Conservation (phyloP, 1,140 invertebrate species). For the Drosophila miranda region DNA sequence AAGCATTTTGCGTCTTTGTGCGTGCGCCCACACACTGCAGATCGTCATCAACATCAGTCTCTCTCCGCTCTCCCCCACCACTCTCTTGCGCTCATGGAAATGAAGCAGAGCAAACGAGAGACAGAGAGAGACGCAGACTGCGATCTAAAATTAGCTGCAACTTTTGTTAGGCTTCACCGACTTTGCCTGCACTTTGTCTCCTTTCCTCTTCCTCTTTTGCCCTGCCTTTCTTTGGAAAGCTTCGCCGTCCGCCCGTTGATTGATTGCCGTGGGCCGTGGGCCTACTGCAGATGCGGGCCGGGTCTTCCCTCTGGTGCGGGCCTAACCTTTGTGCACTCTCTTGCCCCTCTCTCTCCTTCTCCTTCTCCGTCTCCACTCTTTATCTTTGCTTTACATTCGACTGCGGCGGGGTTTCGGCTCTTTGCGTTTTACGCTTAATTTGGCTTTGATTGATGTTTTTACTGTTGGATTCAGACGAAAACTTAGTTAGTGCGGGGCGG, state of each 20-base stretch:
- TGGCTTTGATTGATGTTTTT: slow-evolving; percentile 78
- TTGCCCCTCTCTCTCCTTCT: not conserved
- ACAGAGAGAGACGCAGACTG: slow-evolving; percentile 1
- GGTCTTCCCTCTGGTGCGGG: slow-evolving; percentile 58
- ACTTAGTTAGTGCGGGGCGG: slow-evolving; percentile 33
- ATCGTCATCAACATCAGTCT: slow-evolving; percentile 14
- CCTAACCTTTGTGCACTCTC: slow-evolving; percentile 66
- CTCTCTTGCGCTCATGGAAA: slow-evolving; percentile 34
- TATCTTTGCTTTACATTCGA: slow-evolving; percentile 34
- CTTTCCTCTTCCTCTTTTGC: slow-evolving; percentile 19
- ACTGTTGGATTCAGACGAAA: slow-evolving; percentile 34
- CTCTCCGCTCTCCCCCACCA: slow-evolving; percentile 11
- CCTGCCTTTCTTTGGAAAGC: slow-evolving; percentile 73
- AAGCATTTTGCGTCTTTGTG: slow-evolving; percentile 54
- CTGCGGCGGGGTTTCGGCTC: slow-evolving; percentile 30
- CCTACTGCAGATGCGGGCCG: slow-evolving; percentile 30
- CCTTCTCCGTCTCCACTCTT: slow-evolving; percentile 3
- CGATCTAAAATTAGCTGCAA: slow-evolving; percentile 59
- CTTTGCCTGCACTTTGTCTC: slow-evolving; percentile 51
- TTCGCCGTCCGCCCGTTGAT: slow-evolving; percentile 58
- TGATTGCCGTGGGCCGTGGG: slow-evolving; percentile 59
- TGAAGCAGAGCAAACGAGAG: slow-evolving; percentile 11
- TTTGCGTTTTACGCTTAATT: slow-evolving; percentile 74
- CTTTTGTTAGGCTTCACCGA: slow-evolving; percentile 56
- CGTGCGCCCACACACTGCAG: slow-evolving; percentile 62